Conservation (phyloP, 2,797 vertebrate genomes). For the Onychomys arenicola region DNA sequence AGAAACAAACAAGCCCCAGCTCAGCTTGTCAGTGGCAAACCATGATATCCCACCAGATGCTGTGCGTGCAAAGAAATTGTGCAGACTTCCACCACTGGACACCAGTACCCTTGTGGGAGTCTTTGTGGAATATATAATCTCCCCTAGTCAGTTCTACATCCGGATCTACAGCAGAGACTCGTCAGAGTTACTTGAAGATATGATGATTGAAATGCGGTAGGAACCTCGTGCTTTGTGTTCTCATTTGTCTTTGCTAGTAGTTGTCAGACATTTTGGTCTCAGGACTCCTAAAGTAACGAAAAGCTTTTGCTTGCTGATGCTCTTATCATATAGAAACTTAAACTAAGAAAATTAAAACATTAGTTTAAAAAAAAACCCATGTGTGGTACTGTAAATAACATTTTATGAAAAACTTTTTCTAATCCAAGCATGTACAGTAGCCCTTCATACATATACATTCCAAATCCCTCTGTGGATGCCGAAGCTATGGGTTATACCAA, state of each 20-base stretch:
- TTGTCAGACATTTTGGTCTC: conserved; percentile 26
- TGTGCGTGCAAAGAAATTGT: conserved; percentile 88
- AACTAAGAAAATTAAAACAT: background rate
- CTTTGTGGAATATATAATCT: conserved; percentile 90
- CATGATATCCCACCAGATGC: conserved; percentile 91
- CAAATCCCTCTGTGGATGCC: background rate
- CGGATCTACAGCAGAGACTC: conserved; percentile 89
- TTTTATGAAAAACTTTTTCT: conserved; percentile 36
- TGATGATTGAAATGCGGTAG: conserved; percentile 98
- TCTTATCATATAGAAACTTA: conserved; percentile 37
- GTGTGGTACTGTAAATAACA: background rate
- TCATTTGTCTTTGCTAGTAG: background rate
- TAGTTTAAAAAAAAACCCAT: conserved; percentile 11
- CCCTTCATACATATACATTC: background rate
- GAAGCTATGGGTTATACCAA: background rate
- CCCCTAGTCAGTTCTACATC: conserved; percentile 94
- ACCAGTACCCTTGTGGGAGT: conserved; percentile 89
- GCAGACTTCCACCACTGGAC: conserved; percentile 84
- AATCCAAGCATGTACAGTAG: background rate
- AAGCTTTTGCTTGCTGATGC: background rate
- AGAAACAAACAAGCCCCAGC: conserved; percentile 64
- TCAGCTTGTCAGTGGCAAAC: conserved; percentile 48
- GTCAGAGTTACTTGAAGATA: conserved; percentile 90
- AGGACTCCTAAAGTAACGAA: conserved; percentile 32
- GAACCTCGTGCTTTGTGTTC: conserved; percentile 7